Evolutionary conservation across 2,113 vertebrate species (phyloP).

Genomic region (Anoura caudifer): DNA sequence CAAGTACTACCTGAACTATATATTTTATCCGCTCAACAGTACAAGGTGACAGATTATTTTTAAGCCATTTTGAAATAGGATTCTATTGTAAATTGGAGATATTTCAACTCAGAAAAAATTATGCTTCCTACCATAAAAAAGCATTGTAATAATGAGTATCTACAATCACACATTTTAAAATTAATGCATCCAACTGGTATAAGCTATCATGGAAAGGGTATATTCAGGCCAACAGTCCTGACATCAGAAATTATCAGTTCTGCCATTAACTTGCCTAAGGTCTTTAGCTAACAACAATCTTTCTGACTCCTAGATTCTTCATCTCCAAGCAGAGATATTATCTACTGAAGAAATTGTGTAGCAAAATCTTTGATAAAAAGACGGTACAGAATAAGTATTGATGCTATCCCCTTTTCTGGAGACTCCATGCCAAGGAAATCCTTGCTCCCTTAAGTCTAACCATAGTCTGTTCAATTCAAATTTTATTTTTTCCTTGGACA

Average conservation of each 20-base stretch:
- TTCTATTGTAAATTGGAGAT: not conserved
- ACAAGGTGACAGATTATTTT: not conserved
- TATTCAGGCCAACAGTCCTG: not conserved
- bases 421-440: not conserved
- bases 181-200: not conserved
- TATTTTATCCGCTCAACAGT: not conserved
- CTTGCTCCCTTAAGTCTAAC: not conserved
- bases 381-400: not conserved
- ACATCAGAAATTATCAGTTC: conserved; percentile 5
- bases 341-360: not conserved
- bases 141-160: not conserved
- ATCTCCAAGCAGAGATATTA: not conserved
- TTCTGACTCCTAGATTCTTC: not conserved
- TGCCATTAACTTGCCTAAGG: not conserved
- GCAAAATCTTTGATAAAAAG: not conserved
- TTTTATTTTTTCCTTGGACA: conserved; percentile 7
- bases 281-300: not conserved
- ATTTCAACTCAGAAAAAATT: not conserved
- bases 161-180: not conserved
- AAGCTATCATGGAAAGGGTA: not conserved
- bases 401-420: not conserved
- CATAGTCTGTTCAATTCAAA: not conserved
- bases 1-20: not conserved
- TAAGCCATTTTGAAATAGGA: not conserved
- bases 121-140: not conserved